Percentiles rank a stretch among this genome's conserved stretches.
phyloP scores from a whole-genome alignment of 1,140 invertebrate species.

The Drosophila asahinai region DNA sequence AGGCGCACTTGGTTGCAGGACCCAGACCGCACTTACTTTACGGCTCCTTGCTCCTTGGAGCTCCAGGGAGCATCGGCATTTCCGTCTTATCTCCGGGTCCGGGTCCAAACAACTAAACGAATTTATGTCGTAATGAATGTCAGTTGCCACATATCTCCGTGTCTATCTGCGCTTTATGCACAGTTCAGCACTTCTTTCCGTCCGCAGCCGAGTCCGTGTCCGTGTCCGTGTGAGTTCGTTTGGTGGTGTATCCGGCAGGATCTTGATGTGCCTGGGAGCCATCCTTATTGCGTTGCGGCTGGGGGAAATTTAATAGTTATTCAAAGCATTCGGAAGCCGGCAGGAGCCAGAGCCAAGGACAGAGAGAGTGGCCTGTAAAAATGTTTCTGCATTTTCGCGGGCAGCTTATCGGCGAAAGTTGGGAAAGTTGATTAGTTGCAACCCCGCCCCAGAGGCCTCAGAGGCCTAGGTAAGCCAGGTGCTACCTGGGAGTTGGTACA shows the following conservation, averaged over 20 bases:
- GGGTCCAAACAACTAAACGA: constrained; percentile 57
- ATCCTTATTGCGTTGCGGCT: constrained; percentile 9
- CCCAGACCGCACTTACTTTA: constrained; percentile 12
- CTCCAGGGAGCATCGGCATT: not conserved
- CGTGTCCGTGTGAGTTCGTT: not conserved
- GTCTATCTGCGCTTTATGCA: constrained; percentile 68
- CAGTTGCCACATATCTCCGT: constrained; percentile 67
- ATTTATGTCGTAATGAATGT: constrained; percentile 79
- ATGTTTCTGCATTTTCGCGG: constrained; percentile 31
- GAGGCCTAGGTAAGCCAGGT: not conserved
- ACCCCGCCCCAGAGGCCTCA: not conserved
- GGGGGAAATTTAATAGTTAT: constrained; percentile 47
- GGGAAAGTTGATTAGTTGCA: constrained; percentile 40
- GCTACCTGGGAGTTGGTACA: constrained; percentile 1
- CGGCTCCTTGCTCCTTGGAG: constrained; percentile 5
- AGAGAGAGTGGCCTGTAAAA: constrained; percentile 5
- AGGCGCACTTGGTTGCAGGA: constrained; percentile 24
- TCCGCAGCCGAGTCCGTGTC: not conserved
- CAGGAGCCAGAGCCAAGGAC: not conserved
- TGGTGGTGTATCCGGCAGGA: not conserved
- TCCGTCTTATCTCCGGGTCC: constrained; percentile 34
- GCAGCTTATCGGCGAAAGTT: constrained; percentile 41
- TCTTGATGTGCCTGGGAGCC: constrained; percentile 12
- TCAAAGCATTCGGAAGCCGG: constrained; percentile 28
- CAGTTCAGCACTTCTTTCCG: constrained; percentile 57